Conservation (phyloP, 2,888 invertebrate species). For the Reticulitermes lucifugus region DNA sequence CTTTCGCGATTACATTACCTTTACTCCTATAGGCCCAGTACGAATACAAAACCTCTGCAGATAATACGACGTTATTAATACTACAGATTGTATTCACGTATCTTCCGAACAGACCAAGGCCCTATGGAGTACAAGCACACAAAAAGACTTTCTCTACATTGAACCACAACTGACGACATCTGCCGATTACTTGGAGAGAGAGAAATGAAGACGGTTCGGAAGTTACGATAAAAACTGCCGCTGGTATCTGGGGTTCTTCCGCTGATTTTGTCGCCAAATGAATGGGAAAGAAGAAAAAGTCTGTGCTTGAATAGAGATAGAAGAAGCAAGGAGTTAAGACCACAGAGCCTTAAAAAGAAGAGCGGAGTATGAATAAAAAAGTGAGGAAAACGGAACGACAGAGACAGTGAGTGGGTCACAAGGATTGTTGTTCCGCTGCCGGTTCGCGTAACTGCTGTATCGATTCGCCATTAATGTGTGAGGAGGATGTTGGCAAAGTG, state of each 20-base stretch:
- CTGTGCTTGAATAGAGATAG: neutral
- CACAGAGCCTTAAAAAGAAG: neutral
- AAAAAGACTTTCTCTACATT: no score
- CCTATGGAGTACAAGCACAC: no score
- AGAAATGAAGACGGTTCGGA: neutral
- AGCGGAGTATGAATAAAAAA: neutral
- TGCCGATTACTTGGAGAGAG: neutral
- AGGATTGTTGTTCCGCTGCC: neutral
- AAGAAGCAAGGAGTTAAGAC: neutral
- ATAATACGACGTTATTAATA: no score
- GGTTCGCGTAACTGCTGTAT: conserved; percentile 26
- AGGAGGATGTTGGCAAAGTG: neutral
- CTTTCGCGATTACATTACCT: no score
- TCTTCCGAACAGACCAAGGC: no score
- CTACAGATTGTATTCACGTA: no score
- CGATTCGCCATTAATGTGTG: conserved; percentile 19
- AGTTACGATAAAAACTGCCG: no score
- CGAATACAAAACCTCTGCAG: no score
- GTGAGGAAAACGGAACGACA: neutral
- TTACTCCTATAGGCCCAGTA: no score
- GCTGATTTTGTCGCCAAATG: neutral
- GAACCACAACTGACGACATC: no score
- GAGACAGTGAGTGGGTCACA: neutral
- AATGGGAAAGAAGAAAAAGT: neutral
- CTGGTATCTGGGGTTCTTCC: no score